A percentile compares a stretch with the other conserved stretches of the same genome.
Conservation (phyloP, 2,113 vertebrate genomes). For the Hippocampus abdominalis region DNA sequence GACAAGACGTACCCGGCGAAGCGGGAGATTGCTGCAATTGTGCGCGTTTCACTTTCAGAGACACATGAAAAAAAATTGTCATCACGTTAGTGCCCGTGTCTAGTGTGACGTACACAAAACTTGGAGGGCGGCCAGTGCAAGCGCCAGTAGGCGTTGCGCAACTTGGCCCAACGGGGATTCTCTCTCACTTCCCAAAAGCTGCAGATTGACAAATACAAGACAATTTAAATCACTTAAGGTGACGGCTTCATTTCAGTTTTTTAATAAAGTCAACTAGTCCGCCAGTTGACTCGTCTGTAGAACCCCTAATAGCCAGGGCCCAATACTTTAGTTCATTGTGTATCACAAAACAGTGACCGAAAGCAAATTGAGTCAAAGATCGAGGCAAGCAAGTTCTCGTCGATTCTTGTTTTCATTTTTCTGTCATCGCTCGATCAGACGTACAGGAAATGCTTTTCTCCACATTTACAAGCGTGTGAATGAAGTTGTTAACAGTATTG, state of each 20-base stretch:
- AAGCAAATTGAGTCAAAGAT: too few relatives aligned
- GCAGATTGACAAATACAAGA: not conserved
- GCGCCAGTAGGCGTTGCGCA: not conserved
- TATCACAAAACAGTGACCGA: too few relatives aligned
- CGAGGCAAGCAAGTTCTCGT: not conserved
- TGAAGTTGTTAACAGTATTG: not conserved
- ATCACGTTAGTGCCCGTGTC: not conserved
- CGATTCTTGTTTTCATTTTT: not conserved
- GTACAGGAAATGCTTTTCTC: too few relatives aligned
- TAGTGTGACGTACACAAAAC: not conserved
- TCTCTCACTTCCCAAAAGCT: not conserved
- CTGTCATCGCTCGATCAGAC: too few relatives aligned
- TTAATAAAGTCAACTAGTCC: not conserved
- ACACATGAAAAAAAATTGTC: not conserved
- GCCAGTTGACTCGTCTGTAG: too few relatives aligned
- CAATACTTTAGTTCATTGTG: not conserved
- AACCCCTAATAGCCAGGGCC: not conserved
- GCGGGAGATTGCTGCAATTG: not conserved
- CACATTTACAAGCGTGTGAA: not conserved
- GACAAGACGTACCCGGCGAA: not conserved
- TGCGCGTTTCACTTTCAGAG: not conserved
- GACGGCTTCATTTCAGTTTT: not conserved
- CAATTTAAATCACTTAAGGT: not conserved
- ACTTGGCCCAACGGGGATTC: not conserved
- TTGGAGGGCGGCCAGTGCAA: not conserved